These are phyloP conservation scores for Agrochola macilenta DNA, from an alignment of 2,888 invertebrate species.

Conservation along the genomic window DNA sequence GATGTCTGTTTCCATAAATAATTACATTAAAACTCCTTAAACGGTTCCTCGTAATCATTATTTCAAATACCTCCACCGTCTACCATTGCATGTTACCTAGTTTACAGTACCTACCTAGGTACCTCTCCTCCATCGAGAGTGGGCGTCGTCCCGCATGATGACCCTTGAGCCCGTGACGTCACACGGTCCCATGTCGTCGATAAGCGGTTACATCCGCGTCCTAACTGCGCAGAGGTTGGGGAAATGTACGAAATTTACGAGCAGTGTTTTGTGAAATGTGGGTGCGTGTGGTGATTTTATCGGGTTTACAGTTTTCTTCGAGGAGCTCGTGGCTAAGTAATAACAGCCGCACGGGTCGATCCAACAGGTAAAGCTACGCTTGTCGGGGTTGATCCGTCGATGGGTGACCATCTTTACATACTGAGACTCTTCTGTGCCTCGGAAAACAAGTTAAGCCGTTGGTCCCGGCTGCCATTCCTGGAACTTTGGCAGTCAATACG, in stretches of 20 bases:
- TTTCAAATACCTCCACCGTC: neutral
- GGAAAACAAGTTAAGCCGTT: too few relatives aligned
- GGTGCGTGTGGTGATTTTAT: conserved; percentile 17
- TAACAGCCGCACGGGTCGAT: too few relatives aligned
- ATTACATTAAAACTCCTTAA: neutral
- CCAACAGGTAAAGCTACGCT: too few relatives aligned
- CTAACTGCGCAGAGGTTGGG: conserved; percentile 45
- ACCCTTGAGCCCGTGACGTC: conserved; percentile 62
- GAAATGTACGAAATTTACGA: conserved; percentile 36
- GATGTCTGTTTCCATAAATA: neutral
- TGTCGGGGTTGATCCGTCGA: too few relatives aligned
- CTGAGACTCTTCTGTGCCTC: too few relatives aligned
- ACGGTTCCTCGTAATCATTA: conserved; percentile 19
- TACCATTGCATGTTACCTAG: conserved; percentile 19
- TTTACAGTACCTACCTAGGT: neutral
- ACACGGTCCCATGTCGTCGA: conserved; percentile 50
- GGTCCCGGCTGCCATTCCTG: too few relatives aligned
- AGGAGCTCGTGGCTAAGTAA: too few relatives aligned
- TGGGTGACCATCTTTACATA: too few relatives aligned
- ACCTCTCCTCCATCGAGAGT: conserved; percentile 38
- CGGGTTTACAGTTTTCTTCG: conserved; percentile 13
- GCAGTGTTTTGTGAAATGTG: conserved; percentile 28
- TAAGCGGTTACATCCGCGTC: conserved; percentile 55
- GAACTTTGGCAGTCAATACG: too few relatives aligned
- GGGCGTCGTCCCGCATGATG: conserved; percentile 56